phyloP scores from a whole-genome alignment of 2,888 invertebrate genomes.

The Nomada fabriciana region DNA sequence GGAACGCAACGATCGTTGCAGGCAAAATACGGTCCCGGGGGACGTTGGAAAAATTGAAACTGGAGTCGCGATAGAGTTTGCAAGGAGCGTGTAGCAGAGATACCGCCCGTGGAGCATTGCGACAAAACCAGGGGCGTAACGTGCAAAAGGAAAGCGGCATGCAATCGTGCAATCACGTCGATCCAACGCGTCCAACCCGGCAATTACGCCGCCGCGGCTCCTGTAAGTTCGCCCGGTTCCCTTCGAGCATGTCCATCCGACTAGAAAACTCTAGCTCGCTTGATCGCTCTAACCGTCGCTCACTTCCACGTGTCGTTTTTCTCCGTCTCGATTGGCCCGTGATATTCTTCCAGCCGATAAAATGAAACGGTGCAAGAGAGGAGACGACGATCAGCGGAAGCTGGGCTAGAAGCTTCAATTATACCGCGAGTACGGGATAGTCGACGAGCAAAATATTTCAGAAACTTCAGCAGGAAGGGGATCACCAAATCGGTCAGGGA shows the following conservation, averaged over 20 bases:
- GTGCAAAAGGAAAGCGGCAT: conserved; percentile 62
- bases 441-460: no score
- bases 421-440: no score
- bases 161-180: conserved; percentile 70
- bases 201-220: conserved; percentile 67
- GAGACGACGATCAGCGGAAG: neutral
- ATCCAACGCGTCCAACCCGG: conserved; percentile 66
- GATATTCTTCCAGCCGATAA: neutral
- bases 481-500: no score
- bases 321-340: conserved; percentile 5
- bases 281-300: conserved; percentile 65
- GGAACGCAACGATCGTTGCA: conserved; percentile 16
- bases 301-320: conserved; percentile 24
- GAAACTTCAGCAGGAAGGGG: neutral
- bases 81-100: conserved; percentile 46
- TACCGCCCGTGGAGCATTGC: conserved; percentile 59
- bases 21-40: neutral
- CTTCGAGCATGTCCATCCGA: conserved; percentile 71
- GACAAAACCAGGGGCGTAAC: conserved; percentile 66
- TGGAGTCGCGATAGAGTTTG: conserved; percentile 22
- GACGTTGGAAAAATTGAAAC: conserved; percentile 45
- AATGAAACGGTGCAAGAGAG: neutral
- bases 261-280: conserved; percentile 67
- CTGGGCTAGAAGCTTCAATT: neutral
- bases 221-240: conserved; percentile 60